phyloP scores from a whole-genome alignment of 2,113 vertebrate species.

The Bettongia penicillata region DNA sequence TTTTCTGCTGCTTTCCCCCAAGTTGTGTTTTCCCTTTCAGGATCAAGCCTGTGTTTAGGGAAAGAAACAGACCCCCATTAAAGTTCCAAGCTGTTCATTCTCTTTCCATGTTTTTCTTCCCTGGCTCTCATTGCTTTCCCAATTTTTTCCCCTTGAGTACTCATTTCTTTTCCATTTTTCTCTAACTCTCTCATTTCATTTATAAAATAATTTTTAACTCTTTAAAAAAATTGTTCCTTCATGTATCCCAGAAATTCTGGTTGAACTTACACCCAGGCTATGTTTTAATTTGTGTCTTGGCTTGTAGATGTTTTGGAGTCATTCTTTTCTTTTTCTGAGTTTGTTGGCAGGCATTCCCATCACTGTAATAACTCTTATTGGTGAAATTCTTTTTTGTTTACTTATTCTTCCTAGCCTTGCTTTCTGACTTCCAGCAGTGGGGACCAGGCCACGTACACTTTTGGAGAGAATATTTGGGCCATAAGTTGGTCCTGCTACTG shows the following conservation, averaged over 20 bases:
- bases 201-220: neutral
- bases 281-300: neutral
- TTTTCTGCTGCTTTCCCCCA: neutral
- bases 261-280: neutral
- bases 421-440: neutral
- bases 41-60: neutral
- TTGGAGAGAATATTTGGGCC: neutral
- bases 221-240: neutral
- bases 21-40: neutral
- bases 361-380: neutral
- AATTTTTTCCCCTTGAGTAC: neutral
- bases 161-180: neutral
- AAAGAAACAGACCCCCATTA: neutral
- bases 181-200: neutral
- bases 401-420: neutral
- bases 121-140: neutral
- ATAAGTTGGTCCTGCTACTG: neutral
- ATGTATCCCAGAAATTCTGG: neutral
- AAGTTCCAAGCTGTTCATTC: neutral
- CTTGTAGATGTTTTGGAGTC: neutral
- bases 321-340: neutral
- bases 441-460: neutral
- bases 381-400: neutral
- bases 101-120: neutral
- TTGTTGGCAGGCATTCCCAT: neutral